These are phyloP conservation scores for Stichopus chloronotus DNA, from an alignment of 35 echinoderm and acorn worm genomes.

Conservation along the genomic window DNA sequence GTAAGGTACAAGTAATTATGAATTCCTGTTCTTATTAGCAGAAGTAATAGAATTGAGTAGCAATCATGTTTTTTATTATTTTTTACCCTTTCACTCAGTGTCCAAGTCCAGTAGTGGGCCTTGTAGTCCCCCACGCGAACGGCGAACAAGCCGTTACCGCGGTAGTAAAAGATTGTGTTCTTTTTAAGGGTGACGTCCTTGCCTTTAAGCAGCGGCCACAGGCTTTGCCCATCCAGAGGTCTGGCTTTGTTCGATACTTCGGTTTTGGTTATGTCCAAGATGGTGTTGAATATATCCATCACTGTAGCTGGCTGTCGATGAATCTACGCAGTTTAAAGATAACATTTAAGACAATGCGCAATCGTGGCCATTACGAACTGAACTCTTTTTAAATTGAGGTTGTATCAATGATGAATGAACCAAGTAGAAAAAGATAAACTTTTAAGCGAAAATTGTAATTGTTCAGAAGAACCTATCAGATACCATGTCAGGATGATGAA, in stretches of 20 bases:
- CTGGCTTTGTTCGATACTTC: not conserved
- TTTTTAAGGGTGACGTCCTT: not conserved
- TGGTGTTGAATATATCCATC: constrained; percentile 45
- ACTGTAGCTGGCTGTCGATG: not conserved
- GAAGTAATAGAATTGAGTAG: too few relatives aligned
- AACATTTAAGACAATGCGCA: too few relatives aligned
- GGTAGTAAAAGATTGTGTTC: constrained; percentile 52
- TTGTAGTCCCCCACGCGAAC: constrained; percentile 28
- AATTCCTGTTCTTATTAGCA: too few relatives aligned
- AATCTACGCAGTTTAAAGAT: not conserved
- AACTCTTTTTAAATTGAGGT: too few relatives aligned
- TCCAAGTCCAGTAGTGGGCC: constrained; percentile 56
- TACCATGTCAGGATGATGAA: too few relatives aligned
- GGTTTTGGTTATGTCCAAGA: constrained; percentile 31
- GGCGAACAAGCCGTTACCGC: constrained; percentile 33
- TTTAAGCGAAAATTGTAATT: too few relatives aligned
- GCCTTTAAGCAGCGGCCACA: constrained; percentile 20
- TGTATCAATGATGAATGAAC: too few relatives aligned
- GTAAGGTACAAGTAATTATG: too few relatives aligned
- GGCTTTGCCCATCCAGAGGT: constrained; percentile 11
- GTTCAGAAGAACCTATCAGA: too few relatives aligned
- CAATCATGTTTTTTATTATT: too few relatives aligned
- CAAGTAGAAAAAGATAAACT: too few relatives aligned
- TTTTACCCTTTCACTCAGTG: not conserved
- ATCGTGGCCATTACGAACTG: too few relatives aligned